Evolutionary conservation across 92 coral and sea anemone species (phyloP).

Genomic region (Bergia sp.): DNA sequence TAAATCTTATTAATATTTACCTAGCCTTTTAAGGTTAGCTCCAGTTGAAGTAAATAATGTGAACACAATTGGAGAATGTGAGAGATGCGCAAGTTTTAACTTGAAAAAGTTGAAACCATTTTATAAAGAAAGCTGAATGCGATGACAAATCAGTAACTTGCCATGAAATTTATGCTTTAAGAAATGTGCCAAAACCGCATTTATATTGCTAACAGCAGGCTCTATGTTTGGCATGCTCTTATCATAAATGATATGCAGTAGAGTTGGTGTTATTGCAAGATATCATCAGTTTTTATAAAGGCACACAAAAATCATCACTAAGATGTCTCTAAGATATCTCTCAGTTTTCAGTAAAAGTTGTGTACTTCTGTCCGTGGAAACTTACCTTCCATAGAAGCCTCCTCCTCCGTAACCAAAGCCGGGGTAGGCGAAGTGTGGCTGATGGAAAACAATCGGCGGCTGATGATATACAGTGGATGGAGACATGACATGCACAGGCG

Average conservation of each 20-base stretch:
- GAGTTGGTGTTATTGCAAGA: background rate
- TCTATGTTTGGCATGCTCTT: background rate
- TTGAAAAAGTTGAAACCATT: too few relatives aligned
- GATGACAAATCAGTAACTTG: too few relatives aligned
- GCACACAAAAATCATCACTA: too few relatives aligned
- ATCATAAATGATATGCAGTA: too few relatives aligned
- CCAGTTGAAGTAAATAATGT: too few relatives aligned
- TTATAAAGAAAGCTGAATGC: too few relatives aligned
- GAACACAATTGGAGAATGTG: too few relatives aligned
- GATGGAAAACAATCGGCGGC: conserved; percentile 95
- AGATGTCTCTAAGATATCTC: too few relatives aligned
- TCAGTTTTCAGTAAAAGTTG: background rate
- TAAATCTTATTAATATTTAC: too few relatives aligned
- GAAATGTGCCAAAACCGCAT: background rate
- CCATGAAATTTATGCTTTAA: too few relatives aligned
- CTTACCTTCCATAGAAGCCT: conserved; percentile 88
- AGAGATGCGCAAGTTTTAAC: too few relatives aligned
- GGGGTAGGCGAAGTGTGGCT: conserved; percentile 91
- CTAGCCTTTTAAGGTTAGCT: too few relatives aligned
- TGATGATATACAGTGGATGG: conserved; percentile 99
- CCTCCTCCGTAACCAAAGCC: conserved; percentile 64
- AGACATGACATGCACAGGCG: conserved; percentile 98
- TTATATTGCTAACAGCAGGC: background rate
- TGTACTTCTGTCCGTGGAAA: conserved; percentile 27
- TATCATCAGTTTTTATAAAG: background rate